Conservation (phyloP, 1,140 invertebrate genomes). For the Macrobrachium nipponense region DNA sequence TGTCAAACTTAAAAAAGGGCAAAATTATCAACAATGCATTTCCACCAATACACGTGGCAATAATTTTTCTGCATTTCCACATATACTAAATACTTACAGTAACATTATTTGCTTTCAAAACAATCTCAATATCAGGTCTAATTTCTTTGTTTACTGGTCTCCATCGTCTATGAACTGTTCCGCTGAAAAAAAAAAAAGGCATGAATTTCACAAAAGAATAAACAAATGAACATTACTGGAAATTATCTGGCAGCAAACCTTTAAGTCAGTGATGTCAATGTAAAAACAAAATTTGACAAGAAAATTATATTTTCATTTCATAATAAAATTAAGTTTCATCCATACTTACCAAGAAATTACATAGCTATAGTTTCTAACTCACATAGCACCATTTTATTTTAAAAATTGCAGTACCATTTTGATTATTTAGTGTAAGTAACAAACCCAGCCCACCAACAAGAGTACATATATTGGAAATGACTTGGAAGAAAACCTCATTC, state of each 20-base stretch:
- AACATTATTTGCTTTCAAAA: conserved; percentile 80
- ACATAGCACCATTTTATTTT: too few species aligned
- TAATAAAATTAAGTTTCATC: too few species aligned
- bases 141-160: conserved; percentile 73
- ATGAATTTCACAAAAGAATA: not conserved
- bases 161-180: conserved; percentile 82
- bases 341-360: too few species aligned
- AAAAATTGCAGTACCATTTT: too few species aligned
- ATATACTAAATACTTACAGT: conserved; percentile 69
- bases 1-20: not conserved
- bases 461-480: too few species aligned
- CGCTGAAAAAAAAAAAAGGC: conserved; percentile 76
- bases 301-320: too few species aligned
- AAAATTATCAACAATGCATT: not conserved
- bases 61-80: not conserved
- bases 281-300: too few species aligned
- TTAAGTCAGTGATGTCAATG: too few species aligned
- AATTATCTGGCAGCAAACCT: conserved; percentile 69
- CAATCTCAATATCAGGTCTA: conserved; percentile 78
- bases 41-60: not conserved
- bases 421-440: too few species aligned
- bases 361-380: too few species aligned
- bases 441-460: too few species aligned
- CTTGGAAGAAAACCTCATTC: too few species aligned
- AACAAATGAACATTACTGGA: conserved; percentile 86